Evolutionary conservation across 2,888 invertebrate genomes (phyloP).

Genomic region (Entomobrya proxima): DNA sequence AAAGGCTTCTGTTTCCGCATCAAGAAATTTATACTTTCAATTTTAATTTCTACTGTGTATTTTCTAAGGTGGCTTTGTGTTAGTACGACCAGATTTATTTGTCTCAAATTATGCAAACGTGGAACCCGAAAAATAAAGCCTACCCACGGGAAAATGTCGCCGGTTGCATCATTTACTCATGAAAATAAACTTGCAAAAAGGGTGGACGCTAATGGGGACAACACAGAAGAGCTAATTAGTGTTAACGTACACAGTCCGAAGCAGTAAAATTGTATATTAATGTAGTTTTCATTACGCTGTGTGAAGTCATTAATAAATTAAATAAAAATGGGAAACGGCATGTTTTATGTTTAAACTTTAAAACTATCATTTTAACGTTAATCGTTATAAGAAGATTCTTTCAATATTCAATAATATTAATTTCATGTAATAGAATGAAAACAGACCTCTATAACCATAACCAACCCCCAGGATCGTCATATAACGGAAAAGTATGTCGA

Average conservation of each 20-base stretch:
- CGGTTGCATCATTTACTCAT: not conserved
- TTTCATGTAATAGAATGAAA: too few relatives aligned
- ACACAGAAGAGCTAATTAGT: not conserved
- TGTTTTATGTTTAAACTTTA: too few relatives aligned
- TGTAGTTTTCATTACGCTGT: not conserved
- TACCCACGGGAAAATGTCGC: not conserved
- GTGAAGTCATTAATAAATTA: slow-evolving; percentile 1
- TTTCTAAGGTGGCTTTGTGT: not conserved
- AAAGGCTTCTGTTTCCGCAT: not conserved
- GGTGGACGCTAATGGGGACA: not conserved
- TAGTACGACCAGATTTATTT: not conserved
- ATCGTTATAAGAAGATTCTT: too few relatives aligned
- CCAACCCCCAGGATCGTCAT: slow-evolving; percentile 41
- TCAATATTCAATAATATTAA: too few relatives aligned
- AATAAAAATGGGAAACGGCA: too few relatives aligned
- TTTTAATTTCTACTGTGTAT: not conserved
- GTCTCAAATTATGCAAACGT: not conserved
- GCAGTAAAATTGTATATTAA: not conserved
- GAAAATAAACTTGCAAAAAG: not conserved
- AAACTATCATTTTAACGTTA: too few relatives aligned
- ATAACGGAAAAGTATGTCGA: slow-evolving; percentile 9
- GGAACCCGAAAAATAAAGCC: not conserved
- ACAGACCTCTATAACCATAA: too few relatives aligned
- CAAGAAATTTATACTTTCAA: not conserved
- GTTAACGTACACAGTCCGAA: slow-evolving; percentile 1